Evolutionary conservation across 2,113 vertebrate genomes (phyloP), one percentile per base, ranked within the genome.

Genomic region (Oncorhynchus mykiss): DNA sequence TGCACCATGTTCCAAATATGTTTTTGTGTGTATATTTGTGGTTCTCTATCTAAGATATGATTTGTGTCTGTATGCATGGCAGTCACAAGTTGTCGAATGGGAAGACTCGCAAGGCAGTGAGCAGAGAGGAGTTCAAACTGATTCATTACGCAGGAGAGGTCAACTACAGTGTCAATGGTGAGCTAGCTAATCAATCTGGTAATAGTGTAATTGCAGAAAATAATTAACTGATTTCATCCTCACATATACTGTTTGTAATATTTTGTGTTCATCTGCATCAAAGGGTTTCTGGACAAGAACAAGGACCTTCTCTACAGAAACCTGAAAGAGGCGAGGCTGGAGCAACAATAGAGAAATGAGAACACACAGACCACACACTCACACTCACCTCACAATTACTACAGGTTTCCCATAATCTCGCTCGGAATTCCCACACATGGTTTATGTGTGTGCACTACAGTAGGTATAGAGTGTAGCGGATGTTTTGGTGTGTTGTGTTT

Each of bases 231-330:
- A 71, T 67, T 72, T 74, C 57, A 57, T 67, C 76, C 29, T 74
- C 45, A 34, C 12, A 29, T 16, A 2, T n/a, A 54, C 29, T 34
- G 5, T 0, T 5, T 72, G 12, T 81, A 22, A 29, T 18, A 16
- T 64, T 64, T 27, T 67, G 13, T 45, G 31, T 64, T 59, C 39
- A 12, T 81, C 73, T 2, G 60, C 27, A 60, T 73, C 67, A 49
- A 78, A 99, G 98, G 98, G 73, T 99, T 99, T 88, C 88, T 99
- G 60, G 97, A 99, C 82, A 99, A 99, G 90, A 99, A 99, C 92
- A 99, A 99, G 0, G 96, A 99, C 84, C 95, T 95, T 73, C 95
- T 99, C 48, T 98, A 96, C 91, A 93, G 98, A 82, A 98, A 97
- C 91, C 91, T 99, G 76, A 99, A 99, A 88, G 96, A 99, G 95